Percentiles rank a stretch among this genome's conserved stretches.
These are phyloP conservation scores for Campoplex nolae DNA, from an alignment of 2,888 invertebrate species.

Conservation along the genomic window DNA sequence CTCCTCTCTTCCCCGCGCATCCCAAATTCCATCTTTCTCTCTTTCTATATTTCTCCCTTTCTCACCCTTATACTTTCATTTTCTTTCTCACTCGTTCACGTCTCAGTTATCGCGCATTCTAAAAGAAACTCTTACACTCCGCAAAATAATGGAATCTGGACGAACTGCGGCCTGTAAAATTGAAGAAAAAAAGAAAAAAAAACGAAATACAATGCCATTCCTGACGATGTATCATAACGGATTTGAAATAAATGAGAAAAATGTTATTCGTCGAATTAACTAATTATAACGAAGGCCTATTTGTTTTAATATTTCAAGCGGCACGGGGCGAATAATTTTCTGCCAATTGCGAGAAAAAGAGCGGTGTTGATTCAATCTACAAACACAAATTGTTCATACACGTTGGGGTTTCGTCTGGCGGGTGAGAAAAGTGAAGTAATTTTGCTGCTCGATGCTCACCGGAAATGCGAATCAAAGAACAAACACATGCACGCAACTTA, in stretches of 20 bases:
- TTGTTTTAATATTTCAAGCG: neutral
- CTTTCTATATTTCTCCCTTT: neutral
- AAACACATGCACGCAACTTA: neutral
- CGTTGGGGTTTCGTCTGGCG: constrained; percentile 22
- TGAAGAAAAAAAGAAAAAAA: constrained; percentile 27
- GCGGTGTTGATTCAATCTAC: constrained; percentile 59
- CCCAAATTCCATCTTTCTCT: constrained; percentile 50
- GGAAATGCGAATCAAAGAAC: constrained; percentile 61
- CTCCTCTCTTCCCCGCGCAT: constrained; percentile 43
- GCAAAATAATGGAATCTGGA: constrained; percentile 62
- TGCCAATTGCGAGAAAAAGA: constrained; percentile 52
- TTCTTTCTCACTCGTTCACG: constrained; percentile 42
- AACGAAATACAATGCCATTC: neutral
- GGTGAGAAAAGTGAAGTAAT: constrained; percentile 39
- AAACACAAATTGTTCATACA: constrained; percentile 26
- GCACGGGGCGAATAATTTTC: constrained; percentile 37
- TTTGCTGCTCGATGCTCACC: constrained; percentile 28
- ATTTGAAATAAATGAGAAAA: constrained; percentile 27
- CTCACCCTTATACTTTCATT: constrained; percentile 29
- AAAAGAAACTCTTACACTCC: constrained; percentile 43
- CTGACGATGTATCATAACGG: neutral
- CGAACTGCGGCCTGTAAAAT: constrained; percentile 6
- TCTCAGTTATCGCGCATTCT: constrained; percentile 46
- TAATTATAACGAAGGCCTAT: constrained; percentile 14
- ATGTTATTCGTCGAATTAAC: constrained; percentile 24